phyloP scores from a whole-genome alignment of 2,113 vertebrate genomes.

The Colinus virginianus region DNA sequence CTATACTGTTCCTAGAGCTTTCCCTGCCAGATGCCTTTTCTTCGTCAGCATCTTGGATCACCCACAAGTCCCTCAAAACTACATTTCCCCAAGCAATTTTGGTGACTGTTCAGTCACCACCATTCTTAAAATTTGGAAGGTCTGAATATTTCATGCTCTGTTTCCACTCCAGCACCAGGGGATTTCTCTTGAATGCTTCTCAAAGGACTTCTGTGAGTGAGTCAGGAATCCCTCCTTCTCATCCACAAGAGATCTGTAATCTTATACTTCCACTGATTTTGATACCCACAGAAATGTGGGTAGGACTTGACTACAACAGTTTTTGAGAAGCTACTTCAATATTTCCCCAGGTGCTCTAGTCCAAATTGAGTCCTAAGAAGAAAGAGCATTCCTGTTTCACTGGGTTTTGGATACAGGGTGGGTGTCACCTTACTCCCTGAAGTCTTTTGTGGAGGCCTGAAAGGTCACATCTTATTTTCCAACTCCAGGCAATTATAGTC shows the following conservation, averaged over 20 bases:
- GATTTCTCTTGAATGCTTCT: not conserved
- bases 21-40: not conserved
- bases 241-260: not conserved
- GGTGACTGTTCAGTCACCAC: not conserved
- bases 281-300: too few relatives aligned
- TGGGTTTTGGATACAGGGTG: not conserved
- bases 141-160: not conserved
- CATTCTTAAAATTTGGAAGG: rapidly evolving
- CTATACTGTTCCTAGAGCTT: not conserved
- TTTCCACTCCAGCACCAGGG: not conserved
- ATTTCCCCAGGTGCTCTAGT: not conserved
- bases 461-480: not conserved
- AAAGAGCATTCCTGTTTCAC: not conserved
- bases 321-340: not conserved
- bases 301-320: not conserved
- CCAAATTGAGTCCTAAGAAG: not conserved
- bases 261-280: not conserved
- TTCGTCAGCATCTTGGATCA: not conserved
- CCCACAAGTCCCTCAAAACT: not conserved
- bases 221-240: not conserved
- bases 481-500: not conserved
- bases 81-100: not conserved
- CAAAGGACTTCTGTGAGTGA: not conserved
- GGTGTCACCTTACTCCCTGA: not conserved
- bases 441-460: not conserved